phyloP scores from a whole-genome alignment of 2,113 vertebrate genomes.

The Oryzias javanicus region DNA sequence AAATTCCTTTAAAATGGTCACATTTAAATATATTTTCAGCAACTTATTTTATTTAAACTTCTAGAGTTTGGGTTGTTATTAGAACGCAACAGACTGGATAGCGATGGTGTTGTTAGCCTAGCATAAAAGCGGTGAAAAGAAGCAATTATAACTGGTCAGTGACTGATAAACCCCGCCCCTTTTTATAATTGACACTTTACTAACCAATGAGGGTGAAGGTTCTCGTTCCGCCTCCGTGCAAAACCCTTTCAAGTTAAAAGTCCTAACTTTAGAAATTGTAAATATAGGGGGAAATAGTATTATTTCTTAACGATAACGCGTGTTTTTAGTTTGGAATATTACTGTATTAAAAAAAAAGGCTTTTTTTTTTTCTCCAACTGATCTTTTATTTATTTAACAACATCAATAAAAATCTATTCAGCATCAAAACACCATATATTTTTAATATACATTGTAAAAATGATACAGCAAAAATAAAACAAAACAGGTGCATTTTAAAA shows the following conservation, averaged over 20 bases:
- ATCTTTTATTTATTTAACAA: slow-evolving; percentile 64
- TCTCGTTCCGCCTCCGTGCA: not conserved
- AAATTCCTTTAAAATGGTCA: not conserved
- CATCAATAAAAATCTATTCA: slow-evolving; percentile 60
- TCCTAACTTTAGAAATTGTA: not conserved
- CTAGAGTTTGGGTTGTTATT: not conserved
- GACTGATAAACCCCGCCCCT: not conserved
- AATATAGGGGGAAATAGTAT: not conserved
- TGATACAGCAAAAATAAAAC: slow-evolving; percentile 46
- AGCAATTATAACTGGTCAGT: slow-evolving; percentile 26
- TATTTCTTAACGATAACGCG: not conserved
- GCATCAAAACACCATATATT: slow-evolving; percentile 48
- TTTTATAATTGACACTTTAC: not conserved
- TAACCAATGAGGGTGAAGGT: not conserved
- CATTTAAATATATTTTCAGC: not conserved
- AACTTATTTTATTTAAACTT: not conserved
- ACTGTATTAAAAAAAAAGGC: too few species aligned
- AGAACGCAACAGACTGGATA: too few species aligned
- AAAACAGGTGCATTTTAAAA: slow-evolving; percentile 41
- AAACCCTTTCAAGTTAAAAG: not conserved
- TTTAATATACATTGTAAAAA: slow-evolving; percentile 68
- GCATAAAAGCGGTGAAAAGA: not conserved
- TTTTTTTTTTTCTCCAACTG: too few species aligned
- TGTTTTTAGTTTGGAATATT: too few species aligned
- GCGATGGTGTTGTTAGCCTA: slow-evolving; percentile 32